Evolutionary conservation across 2,113 vertebrate species (phyloP), one percentile per base, ranked within the genome.

Genomic region (Leptobrachium leishanense): DNA sequence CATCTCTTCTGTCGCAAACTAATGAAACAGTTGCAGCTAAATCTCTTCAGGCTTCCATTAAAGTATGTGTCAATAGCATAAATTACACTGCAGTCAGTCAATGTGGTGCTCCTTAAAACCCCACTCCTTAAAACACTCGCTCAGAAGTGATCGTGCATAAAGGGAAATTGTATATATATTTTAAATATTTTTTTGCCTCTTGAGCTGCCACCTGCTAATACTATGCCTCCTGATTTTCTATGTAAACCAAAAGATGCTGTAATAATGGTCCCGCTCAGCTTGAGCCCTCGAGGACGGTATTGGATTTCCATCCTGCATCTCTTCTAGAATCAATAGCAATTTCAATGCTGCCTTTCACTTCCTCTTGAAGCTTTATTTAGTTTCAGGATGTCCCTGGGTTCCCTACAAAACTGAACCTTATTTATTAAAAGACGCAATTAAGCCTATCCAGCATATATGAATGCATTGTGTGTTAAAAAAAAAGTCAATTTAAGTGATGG

Each of bases 281-380:
- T 12, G 72, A 74, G 57, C 53, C 75, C 53, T 69, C 50, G 54
- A 69, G 75, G 50, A 62, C 57, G 50, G 65, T 68, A 68, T 77
- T 68, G 75, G 44, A 70, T 77, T 70, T 77, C 68, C 53, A 68
- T 77, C 62, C 64, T 68, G 68, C 68, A 68, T 77, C 68, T 44
- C 67, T 77, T 43, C n/a, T 40, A 44, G 53, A 64, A 77, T 77
- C 75, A 68, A 77, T 67, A 76, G 64, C 64, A 57, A 76, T 77
- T 77, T 77, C 53, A 46, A 70, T 62, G 59, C 73, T 46, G 62
- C 57, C 59, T 74, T 77, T 70, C 65, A 15, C n/a, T 69, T 43
- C 53, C 67, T 59, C 15, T 13, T 54, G 46, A 41, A 77, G 46
- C 66, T 77, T 46, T 69, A 55, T 77, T 70, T 44, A 69, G n/a